A percentile compares a stretch with the other conserved stretches of the same genome.
Conservation (phyloP, 2,113 vertebrate species). For the Ictalurus furcatus region DNA sequence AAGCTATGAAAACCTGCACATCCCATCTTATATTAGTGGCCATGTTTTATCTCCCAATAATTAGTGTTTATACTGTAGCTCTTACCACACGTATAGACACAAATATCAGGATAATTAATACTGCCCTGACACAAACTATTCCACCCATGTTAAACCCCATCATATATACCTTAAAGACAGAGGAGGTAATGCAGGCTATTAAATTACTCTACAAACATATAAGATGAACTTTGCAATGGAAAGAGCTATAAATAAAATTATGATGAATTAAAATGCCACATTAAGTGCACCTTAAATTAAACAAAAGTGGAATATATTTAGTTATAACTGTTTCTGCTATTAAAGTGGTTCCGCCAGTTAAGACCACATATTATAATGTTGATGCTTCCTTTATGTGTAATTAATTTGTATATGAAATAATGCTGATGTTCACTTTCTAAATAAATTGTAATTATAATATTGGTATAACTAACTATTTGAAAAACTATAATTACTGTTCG, state of each 20-base stretch:
- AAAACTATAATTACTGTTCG: not conserved
- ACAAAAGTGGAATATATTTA: not conserved
- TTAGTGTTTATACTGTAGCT: conserved; percentile 23
- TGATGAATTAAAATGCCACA: not conserved
- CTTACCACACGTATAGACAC: conserved; percentile 12
- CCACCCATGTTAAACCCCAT: conserved; percentile 57
- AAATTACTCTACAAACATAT: conserved; percentile 42
- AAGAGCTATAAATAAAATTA: not conserved
- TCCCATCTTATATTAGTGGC: conserved; percentile 64
- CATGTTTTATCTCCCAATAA: conserved; percentile 58
- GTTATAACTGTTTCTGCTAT: not conserved
- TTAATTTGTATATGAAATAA: not conserved
- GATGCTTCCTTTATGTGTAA: not conserved
- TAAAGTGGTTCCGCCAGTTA: not conserved
- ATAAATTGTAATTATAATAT: not conserved
- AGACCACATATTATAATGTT: not conserved
- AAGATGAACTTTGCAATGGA: not conserved
- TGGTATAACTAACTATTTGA: not conserved
- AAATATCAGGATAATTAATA: conserved; percentile 66
- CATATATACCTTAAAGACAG: conserved; percentile 55
- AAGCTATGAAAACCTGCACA: conserved; percentile 64
- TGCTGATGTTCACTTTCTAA: not conserved
- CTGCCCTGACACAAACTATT: conserved; percentile 59
- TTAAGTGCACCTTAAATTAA: not conserved
- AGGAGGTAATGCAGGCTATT: conserved; percentile 50